These are phyloP conservation scores for Zaprionus lineosus DNA, from an alignment of 2,888 invertebrate species.

Conservation along the genomic window DNA sequence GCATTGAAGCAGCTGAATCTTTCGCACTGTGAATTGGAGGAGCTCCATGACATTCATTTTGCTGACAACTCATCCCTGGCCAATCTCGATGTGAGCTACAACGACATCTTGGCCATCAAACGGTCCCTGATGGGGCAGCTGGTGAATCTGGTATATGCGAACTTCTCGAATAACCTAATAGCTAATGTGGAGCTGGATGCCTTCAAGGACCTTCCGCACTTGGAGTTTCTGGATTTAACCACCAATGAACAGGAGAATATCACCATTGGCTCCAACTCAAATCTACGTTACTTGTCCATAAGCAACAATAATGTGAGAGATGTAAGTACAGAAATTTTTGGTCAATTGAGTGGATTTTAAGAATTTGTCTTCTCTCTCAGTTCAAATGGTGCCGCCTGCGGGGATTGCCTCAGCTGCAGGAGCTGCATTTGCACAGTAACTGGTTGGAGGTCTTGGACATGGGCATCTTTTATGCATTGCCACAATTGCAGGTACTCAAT, in stretches of 20 bases:
- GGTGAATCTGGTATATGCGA: slow-evolving; percentile 61
- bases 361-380: slow-evolving; percentile 42
- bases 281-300: slow-evolving; percentile 67
- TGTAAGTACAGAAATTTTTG: slow-evolving; percentile 45
- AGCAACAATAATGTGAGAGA: slow-evolving; percentile 73
- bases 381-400: slow-evolving; percentile 60
- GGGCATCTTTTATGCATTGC: slow-evolving; percentile 65
- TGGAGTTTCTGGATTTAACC: slow-evolving; percentile 68
- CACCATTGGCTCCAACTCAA: slow-evolving; percentile 57
- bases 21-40: slow-evolving; percentile 60
- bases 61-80: slow-evolving; percentile 41
- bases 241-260: slow-evolving; percentile 72
- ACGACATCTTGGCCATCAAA: slow-evolving; percentile 59
- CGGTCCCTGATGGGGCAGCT: slow-evolving; percentile 51
- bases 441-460: slow-evolving; percentile 67
- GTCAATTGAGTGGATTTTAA: not conserved
- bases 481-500: slow-evolving; percentile 62
- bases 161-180: slow-evolving; percentile 78
- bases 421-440: slow-evolving; percentile 68
- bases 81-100: slow-evolving; percentile 75
- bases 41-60: slow-evolving; percentile 62
- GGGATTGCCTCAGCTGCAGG: slow-evolving; percentile 58
- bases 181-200: slow-evolving; percentile 55
- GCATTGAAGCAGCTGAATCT: slow-evolving; percentile 69
- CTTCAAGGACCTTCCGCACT: slow-evolving; percentile 50